These are phyloP conservation scores for Atethmia centrago DNA, from an alignment of 2,888 invertebrate species.

Conservation along the genomic window DNA sequence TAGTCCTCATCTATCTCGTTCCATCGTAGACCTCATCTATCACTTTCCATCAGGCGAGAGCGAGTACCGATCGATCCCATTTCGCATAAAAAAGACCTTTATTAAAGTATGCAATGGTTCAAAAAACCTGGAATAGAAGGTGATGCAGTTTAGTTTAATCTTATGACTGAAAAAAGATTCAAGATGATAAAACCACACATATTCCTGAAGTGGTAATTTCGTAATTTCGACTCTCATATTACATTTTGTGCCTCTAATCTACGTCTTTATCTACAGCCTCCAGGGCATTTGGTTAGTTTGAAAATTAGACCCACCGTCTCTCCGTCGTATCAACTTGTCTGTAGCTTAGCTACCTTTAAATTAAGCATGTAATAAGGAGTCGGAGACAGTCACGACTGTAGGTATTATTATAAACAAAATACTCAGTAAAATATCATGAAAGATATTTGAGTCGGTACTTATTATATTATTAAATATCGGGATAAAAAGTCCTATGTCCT, in stretches of 20 bases:
- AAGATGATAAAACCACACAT: not conserved
- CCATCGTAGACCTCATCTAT: too few relatives aligned
- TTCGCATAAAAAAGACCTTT: too few relatives aligned
- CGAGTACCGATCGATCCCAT: too few relatives aligned
- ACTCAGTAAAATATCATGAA: too few relatives aligned
- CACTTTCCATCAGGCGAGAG: too few relatives aligned
- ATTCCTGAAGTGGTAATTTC: not conserved
- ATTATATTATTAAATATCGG: too few relatives aligned
- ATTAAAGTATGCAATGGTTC: not conserved
- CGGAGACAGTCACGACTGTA: not conserved
- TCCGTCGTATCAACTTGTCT: not conserved
- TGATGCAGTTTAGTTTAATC: not conserved
- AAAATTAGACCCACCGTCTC: slow-evolving; percentile 28
- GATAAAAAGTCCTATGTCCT: too few relatives aligned
- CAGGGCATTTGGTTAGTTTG: slow-evolving; percentile 31
- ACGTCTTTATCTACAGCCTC: not conserved
- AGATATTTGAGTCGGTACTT: not conserved
- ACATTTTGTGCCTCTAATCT: not conserved
- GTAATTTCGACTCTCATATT: not conserved
- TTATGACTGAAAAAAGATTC: not conserved
- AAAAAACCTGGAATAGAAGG: not conserved
- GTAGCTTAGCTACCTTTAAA: slow-evolving; percentile 5
- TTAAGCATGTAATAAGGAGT: slow-evolving; percentile 20
- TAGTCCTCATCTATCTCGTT: too few relatives aligned
- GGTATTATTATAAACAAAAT: not conserved